Conservation (phyloP, 2,113 vertebrate genomes). For the human region DNA sequence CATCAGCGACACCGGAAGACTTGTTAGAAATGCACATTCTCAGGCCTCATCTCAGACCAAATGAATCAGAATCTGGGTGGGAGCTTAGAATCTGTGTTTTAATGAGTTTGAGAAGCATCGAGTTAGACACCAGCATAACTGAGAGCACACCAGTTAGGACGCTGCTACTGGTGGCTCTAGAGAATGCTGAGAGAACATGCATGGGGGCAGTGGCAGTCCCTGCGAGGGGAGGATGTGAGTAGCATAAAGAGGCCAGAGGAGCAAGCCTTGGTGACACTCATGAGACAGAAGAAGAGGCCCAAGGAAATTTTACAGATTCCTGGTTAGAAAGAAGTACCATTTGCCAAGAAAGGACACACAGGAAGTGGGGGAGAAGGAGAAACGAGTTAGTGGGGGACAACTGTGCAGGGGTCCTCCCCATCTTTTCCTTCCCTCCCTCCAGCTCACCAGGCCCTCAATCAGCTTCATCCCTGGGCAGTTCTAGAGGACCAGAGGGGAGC, state of each 20-base stretch:
- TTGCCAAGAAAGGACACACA: background rate
- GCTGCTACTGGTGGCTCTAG: background rate
- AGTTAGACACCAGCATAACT: background rate
- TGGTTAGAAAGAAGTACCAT: background rate
- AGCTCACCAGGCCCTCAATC: background rate
- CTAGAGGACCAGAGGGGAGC: background rate
- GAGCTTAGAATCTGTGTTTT: background rate
- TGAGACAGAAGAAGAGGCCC: background rate
- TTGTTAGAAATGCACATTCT: background rate
- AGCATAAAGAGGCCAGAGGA: background rate
- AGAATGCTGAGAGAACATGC: background rate
- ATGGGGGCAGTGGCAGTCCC: background rate
- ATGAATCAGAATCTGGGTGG: background rate
- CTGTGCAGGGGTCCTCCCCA: too few relatives aligned
- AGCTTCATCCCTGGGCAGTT: background rate
- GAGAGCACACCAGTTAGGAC: background rate
- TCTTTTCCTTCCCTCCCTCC: background rate
- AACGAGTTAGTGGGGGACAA: background rate
- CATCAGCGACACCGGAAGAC: background rate
- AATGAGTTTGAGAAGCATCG: background rate
- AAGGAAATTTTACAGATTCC: background rate
- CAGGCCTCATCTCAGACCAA: background rate
- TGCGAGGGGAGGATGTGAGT: accelerated
- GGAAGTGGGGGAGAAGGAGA: background rate
- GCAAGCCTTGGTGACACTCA: background rate